Base-by-base conservation (phyloP, 2,797 vertebrate genomes). In the Myotis findleyi region DNA sequence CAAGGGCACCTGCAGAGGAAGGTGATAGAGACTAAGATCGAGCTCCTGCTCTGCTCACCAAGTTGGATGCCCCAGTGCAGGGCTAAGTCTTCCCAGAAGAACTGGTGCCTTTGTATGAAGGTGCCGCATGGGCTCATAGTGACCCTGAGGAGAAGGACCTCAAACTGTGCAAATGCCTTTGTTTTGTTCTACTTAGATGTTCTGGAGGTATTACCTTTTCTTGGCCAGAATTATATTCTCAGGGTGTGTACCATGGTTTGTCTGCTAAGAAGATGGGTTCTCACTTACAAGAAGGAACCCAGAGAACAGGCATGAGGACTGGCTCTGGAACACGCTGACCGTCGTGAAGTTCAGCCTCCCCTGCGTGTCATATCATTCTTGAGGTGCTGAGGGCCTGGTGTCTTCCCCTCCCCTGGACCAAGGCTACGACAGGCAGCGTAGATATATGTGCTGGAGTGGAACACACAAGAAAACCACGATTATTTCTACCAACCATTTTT, bases 201-300 rank as follows among this genome's bases (percentile, higher is more conserved):
- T 44, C 79, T 75, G 93, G 77, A 95, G 89, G 62, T 89, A 79
- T 94, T 93, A 88, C 94, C 96, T 97, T 88, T 95, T 90, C 87
- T 89, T 88, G 79, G 85, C 72, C 92, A 95, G 92, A 96, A 94
- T 95, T 94, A 27, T 87, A 91, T 97, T 97, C 97, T 97, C 97
- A 97, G 97, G 97, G 96, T 94, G 76, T 89, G 76, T 94, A 93
- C 59, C 36, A 76, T 94, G 87, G 75, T 94, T 90, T 80, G 87
- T 95, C 96, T 96, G 94, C 96, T 96, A 89, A 95, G 93, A 96
- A 95, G 93, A 80, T 77, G 69, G 87, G 44, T 89, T 96, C 57
- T 77, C 88, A 17, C 93, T 93, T 59, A n/a, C 11, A 20, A 88
- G 88, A n/a, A 88, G 62, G 89, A 93, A n/a, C 80, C 87, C 88